These are phyloP conservation scores for Cantharis rustica DNA, from an alignment of 2,888 invertebrate genomes.

Conservation along the genomic window DNA sequence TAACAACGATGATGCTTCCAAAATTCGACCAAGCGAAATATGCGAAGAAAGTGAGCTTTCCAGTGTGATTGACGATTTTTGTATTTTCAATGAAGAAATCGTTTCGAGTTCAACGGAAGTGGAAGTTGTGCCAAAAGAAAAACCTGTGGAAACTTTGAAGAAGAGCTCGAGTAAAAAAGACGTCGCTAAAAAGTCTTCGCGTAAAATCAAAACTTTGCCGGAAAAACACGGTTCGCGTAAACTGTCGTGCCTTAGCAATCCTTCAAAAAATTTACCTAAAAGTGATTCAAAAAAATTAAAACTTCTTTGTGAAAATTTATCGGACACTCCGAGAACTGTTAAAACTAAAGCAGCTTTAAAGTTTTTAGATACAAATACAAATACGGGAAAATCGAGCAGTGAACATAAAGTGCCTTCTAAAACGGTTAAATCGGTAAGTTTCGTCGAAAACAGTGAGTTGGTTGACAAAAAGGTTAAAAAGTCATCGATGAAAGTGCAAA, in stretches of 20 bases:
- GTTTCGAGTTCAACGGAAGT: constrained; percentile 23
- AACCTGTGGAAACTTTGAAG: background rate
- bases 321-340: background rate
- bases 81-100: constrained; percentile 22
- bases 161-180: background rate
- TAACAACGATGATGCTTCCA: background rate
- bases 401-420: background rate
- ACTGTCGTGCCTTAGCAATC: background rate
- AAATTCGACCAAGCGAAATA: constrained; percentile 2
- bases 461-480: background rate
- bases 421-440: background rate
- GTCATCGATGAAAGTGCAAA: background rate
- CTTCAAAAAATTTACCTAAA: background rate
- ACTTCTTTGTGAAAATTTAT: background rate
- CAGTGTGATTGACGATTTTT: constrained; percentile 9
- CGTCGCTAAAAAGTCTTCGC: background rate
- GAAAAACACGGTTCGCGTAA: background rate
- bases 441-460: background rate
- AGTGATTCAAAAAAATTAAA: background rate
- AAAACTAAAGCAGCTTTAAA: constrained; percentile 28
- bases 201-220: background rate
- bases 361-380: background rate
- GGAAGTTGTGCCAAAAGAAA: background rate
- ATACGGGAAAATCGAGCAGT: background rate
- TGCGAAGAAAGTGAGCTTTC: constrained; percentile 1